A percentile compares a stretch with the other conserved stretches of the same genome.
phyloP scores from a whole-genome alignment of 1,140 invertebrate genomes.

The Eumeta japonica region DNA sequence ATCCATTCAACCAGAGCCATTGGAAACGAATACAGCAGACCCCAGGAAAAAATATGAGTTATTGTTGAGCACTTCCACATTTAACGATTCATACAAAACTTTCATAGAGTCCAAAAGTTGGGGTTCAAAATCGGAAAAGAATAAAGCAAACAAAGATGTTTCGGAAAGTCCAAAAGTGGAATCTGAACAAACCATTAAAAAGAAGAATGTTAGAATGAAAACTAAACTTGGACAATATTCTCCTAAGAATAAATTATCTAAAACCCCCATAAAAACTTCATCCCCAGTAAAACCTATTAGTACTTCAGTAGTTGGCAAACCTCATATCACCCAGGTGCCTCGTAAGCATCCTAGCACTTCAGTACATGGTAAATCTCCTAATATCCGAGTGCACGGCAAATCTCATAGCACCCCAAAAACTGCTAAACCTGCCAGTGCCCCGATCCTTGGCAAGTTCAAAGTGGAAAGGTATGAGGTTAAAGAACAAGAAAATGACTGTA shows the following conservation, averaged over 20 bases:
- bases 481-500: constrained; percentile 39
- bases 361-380: too few species aligned
- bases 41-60: too few species aligned
- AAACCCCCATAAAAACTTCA: constrained; percentile 5
- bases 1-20: too few species aligned
- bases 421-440: too few species aligned
- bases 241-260: constrained; percentile 13
- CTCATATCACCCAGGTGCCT: too few species aligned
- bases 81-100: constrained; percentile 36
- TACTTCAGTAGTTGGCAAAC: too few species aligned
- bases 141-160: constrained; percentile 4
- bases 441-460: constrained; percentile 5
- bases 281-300: too few species aligned
- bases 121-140: too few species aligned
- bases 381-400: too few species aligned
- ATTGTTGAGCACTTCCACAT: constrained; percentile 15
- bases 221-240: constrained; percentile 27
- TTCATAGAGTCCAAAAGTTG: constrained; percentile 16
- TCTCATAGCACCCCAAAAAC: too few species aligned
- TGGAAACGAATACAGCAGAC: neutral
- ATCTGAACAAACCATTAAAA: constrained; percentile 4
- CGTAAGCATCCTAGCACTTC: too few species aligned
- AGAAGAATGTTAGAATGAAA: constrained; percentile 24
- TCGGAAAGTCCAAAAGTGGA: constrained; percentile 1
- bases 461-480: constrained; percentile 31